Base-by-base conservation (phyloP, 2,888 invertebrate genomes). In the Polymixis lichenea region DNA sequence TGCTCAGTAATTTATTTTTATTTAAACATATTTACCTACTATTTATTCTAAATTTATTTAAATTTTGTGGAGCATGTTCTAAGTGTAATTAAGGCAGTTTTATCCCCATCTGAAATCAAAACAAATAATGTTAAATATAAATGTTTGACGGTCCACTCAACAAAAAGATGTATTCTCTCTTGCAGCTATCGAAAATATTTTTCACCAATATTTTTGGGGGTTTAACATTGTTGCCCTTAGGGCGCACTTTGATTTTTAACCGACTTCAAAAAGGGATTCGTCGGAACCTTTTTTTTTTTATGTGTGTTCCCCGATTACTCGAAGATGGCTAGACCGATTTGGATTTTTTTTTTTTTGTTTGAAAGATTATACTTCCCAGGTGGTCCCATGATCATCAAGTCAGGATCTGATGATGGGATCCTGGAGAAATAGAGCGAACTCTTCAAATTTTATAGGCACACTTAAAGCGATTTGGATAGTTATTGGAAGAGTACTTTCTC, bases 41-140 rank as follows among this genome's bases (percentile, higher is more conserved):
- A 28, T n/a, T 22, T 51, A 62, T 13, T 61, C 17, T 28, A 2
- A 32, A 7, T 56, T 32, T 46, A 22, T 71, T 71, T 38, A 32
- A 70, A 28, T 67, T 22, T 38, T 82, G 88, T 91, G 89, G 87
- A 90, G 87, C 87, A 85, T 82, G 58, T 74, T 38, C 19, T 64
- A 74, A 62, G 61, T 11, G 38, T 64, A 28, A 25, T 53, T 75
- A 82, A 72, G 87, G 83, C 43, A 92, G 78, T 46, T 85, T 74
- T 78, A 93, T 90, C 19, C 93, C 94, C 77, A 92, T 74, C 94
- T 94, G 92, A 83, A 94, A 93, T 60, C 72, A 84, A 82, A 58
- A 58, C 0, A 60, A 53, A 38, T 7, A 38, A n/a, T 67, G 11
- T n/a, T 67, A 38, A 38, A 5, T 38, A 60, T 17, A 66, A 15